phyloP scores from a whole-genome alignment of 2,888 invertebrate genomes.

The Odontocerum albicorne region DNA sequence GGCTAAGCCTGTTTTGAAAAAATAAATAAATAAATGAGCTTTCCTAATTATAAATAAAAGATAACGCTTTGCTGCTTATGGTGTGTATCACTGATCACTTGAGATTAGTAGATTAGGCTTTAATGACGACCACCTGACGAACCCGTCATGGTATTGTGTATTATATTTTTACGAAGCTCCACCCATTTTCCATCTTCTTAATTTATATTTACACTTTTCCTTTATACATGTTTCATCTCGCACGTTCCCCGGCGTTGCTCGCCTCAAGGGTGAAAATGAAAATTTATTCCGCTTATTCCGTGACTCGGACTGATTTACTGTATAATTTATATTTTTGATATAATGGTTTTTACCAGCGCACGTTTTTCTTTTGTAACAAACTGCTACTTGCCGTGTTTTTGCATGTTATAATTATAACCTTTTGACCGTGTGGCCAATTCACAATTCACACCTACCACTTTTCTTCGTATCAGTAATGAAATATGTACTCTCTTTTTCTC shows the following conservation, averaged over 20 bases:
- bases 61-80: too few species aligned
- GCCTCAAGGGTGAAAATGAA: slow-evolving; percentile 9
- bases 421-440: not conserved
- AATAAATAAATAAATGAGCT: too few species aligned
- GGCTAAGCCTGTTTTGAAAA: too few species aligned
- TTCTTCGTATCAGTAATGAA: slow-evolving; percentile 11
- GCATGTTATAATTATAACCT: slow-evolving; percentile 10
- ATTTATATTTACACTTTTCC: slow-evolving; percentile 17
- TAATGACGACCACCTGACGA: too few species aligned
- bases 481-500: not conserved
- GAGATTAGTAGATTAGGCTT: too few species aligned
- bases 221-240: slow-evolving; percentile 5
- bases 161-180: too few species aligned
- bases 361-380: slow-evolving; percentile 1
- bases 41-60: too few species aligned
- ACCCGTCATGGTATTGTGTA: too few species aligned
- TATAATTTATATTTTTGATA: slow-evolving; percentile 18
- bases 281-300: slow-evolving; percentile 10
- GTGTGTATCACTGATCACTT: too few species aligned
- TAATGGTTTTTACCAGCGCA: too few species aligned
- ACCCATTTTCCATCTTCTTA: slow-evolving; percentile 13
- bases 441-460: slow-evolving; percentile 10
- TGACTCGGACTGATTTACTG: slow-evolving; percentile 18
- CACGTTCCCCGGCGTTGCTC: not conserved
- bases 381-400: slow-evolving; percentile 3